A percentile compares a stretch with the other conserved stretches of the same genome.
phyloP scores from a whole-genome alignment of 2,797 vertebrate species.

The Petrocephalus sullivani region DNA sequence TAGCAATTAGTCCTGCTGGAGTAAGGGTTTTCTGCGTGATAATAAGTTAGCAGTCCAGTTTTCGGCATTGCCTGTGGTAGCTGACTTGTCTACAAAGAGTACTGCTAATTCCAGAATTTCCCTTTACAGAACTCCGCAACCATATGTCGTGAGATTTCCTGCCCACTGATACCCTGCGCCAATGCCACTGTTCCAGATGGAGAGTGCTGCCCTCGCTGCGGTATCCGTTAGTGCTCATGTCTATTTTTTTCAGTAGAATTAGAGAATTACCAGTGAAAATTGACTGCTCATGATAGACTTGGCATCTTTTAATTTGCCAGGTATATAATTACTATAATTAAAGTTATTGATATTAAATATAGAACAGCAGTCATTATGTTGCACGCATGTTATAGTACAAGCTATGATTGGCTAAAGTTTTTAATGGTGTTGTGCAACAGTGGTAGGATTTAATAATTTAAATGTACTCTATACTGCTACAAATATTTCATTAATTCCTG shows the following conservation, averaged over 20 bases:
- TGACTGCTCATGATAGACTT: constrained; percentile 1
- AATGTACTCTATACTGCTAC: background rate
- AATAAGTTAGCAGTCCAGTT: constrained; percentile 16
- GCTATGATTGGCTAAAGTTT: background rate
- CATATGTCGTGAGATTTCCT: constrained; percentile 91
- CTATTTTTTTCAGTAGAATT: background rate
- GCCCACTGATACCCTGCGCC: constrained; percentile 88
- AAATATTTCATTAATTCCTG: background rate
- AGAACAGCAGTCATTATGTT: background rate
- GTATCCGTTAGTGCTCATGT: constrained; percentile 67
- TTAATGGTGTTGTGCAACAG: background rate
- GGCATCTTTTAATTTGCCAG: background rate
- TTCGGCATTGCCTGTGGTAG: background rate
- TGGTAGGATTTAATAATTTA: background rate
- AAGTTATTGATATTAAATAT: background rate
- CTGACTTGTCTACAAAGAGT: constrained; percentile 27
- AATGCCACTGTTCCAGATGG: constrained; percentile 93
- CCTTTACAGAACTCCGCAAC: constrained; percentile 81
- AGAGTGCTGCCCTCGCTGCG: constrained; percentile 93
- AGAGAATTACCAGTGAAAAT: background rate
- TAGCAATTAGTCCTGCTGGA: constrained; percentile 42
- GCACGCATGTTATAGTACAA: background rate
- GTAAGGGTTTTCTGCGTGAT: constrained; percentile 21
- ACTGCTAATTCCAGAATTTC: constrained; percentile 39
- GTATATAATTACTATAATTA: background rate